These are phyloP conservation scores for Aphelocoma californica DNA, from an alignment of 2,797 vertebrate species.

Conservation along the genomic window DNA sequence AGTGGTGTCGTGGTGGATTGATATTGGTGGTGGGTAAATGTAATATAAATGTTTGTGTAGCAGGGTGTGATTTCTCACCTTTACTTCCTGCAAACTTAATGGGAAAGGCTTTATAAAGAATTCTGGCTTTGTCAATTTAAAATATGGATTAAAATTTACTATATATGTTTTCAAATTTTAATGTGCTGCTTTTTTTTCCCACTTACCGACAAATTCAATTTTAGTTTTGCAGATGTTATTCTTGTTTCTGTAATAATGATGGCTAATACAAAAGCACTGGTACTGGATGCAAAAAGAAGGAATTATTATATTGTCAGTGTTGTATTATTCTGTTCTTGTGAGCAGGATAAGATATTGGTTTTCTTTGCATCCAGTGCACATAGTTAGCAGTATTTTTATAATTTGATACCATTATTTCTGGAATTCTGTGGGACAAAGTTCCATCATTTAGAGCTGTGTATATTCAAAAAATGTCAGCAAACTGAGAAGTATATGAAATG, in stretches of 20 bases:
- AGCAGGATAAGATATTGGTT: background rate
- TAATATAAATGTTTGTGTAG: slow-evolving; percentile 5
- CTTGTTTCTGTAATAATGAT: background rate
- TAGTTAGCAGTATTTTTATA: background rate
- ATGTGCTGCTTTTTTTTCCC: background rate
- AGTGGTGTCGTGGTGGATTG: background rate
- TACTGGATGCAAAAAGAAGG: background rate
- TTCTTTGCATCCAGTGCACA: background rate
- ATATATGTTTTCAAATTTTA: slow-evolving; percentile 19
- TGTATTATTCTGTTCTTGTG: background rate
- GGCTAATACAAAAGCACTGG: background rate
- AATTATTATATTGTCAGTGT: background rate
- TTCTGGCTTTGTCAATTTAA: slow-evolving; percentile 44
- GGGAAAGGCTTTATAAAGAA: slow-evolving; percentile 31
- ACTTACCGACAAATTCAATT: background rate
- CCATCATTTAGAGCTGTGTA: background rate
- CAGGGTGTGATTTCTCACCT: background rate
- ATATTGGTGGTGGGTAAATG: background rate
- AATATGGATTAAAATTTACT: slow-evolving; percentile 39
- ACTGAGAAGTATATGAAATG: background rate
- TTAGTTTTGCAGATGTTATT: background rate
- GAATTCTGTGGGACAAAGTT: background rate
- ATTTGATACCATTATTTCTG: background rate
- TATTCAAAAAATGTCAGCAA: background rate
- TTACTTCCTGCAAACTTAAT: background rate